Conservation (phyloP, 2,888 invertebrate species). For the Dynastes grantii region DNA sequence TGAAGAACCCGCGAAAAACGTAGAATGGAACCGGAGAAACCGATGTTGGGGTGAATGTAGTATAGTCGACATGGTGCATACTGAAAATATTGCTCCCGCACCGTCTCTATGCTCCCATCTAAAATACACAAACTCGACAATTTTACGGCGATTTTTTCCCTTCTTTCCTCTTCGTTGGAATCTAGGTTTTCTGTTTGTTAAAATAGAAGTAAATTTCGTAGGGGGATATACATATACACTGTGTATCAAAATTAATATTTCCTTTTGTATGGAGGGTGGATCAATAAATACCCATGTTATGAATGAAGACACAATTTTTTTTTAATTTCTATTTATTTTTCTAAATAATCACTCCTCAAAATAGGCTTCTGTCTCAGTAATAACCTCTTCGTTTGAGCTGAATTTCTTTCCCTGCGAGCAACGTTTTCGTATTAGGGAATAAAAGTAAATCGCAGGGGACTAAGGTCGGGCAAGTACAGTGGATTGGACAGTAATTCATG, state of each 20-base stretch:
- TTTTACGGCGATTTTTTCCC: conserved; percentile 26
- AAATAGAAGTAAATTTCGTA: neutral
- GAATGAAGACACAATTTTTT: neutral
- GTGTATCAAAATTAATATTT: no score
- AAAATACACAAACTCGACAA: conserved; percentile 33
- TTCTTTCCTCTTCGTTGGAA: neutral
- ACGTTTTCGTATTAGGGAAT: no score
- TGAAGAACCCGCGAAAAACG: neutral
- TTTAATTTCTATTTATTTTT: no score
- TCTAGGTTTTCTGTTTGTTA: neutral
- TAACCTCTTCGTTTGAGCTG: no score
- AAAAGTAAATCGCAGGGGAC: no score
- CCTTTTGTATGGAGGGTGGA: no score
- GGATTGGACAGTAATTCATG: no score
- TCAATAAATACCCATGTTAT: neutral
- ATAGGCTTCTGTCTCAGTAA: no score
- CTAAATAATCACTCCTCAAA: no score
- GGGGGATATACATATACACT: no score
- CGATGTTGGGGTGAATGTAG: neutral
- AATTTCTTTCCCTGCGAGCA: no score
- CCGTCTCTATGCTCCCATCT: neutral
- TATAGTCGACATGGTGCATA: neutral
- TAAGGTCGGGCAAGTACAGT: no score
- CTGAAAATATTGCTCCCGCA: neutral
- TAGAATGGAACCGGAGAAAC: neutral